Percentiles rank a stretch among this genome's conserved stretches.
These are phyloP conservation scores for Syrrhaptes paradoxus DNA, from an alignment of 2,113 vertebrate species.

Conservation along the genomic window DNA sequence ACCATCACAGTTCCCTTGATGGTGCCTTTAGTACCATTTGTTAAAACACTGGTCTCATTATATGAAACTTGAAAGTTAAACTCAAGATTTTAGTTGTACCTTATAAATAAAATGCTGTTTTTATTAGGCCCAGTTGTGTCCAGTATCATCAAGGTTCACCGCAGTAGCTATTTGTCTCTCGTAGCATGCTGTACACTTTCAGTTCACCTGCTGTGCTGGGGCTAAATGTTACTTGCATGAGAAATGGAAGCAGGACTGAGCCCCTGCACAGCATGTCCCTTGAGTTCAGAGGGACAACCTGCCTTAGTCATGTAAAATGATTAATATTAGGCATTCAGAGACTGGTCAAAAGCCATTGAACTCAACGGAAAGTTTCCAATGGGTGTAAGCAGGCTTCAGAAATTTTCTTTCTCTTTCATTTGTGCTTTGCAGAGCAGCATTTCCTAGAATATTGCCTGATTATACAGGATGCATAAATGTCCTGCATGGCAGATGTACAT, in stretches of 20 bases:
- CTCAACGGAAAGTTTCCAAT: not conserved
- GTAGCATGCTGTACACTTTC: not conserved
- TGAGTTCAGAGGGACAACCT: conserved; percentile 29
- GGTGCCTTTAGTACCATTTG: not conserved
- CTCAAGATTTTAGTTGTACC: conserved; percentile 37
- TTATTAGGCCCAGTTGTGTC: conserved; percentile 43
- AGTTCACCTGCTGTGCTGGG: conserved; percentile 31
- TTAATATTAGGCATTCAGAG: not conserved
- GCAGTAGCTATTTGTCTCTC: conserved; percentile 52
- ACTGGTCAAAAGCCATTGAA: not conserved
- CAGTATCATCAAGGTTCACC: conserved; percentile 55
- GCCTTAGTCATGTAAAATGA: not conserved
- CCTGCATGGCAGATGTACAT: not conserved
- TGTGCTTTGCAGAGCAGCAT: not conserved
- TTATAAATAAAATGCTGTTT: conserved; percentile 56
- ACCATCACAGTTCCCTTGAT: not conserved
- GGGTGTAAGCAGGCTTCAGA: not conserved
- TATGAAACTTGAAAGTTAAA: conserved; percentile 49
- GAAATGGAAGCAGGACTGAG: conserved; percentile 14
- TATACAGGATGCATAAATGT: not conserved
- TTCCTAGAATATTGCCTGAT: not conserved
- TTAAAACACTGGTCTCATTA: conserved; percentile 43
- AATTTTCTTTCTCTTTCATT: not conserved
- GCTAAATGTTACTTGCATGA: conserved; percentile 23
- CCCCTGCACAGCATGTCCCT: not conserved